phyloP scores from a whole-genome alignment of 2,113 vertebrate genomes.

The Periophthalmodon schlosseri region DNA sequence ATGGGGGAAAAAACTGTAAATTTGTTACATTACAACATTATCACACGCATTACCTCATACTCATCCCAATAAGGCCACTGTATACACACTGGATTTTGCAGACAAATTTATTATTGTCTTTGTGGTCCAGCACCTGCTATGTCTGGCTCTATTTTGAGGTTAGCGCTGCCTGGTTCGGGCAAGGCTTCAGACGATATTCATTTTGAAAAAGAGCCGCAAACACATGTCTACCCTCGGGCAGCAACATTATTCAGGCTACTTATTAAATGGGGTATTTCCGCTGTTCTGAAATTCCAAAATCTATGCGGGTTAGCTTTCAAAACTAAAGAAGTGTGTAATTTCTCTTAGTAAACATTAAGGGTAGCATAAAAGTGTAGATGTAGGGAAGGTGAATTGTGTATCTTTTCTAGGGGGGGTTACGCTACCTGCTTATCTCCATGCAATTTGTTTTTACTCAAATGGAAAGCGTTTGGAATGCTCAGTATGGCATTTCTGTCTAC shows the following conservation, averaged over 20 bases:
- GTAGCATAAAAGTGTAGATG: too few species aligned
- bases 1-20: background rate
- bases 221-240: constrained; percentile 20
- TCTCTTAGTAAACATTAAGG: background rate
- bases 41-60: constrained; percentile 50
- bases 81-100: constrained; percentile 32
- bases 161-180: constrained; percentile 33
- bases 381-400: too few species aligned
- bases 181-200: constrained; percentile 35
- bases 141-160: constrained; percentile 31
- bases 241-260: constrained; percentile 19
- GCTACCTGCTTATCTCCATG: too few species aligned
- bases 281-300: background rate
- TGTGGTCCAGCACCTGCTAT: constrained; percentile 48
- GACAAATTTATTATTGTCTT: constrained; percentile 48
- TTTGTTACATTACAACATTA: background rate
- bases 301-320: background rate
- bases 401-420: too few species aligned
- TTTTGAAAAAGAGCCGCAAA: constrained; percentile 25
- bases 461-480: too few species aligned
- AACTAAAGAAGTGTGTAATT: constrained; percentile 1
- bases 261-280: constrained; percentile 30
- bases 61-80: constrained; percentile 30
- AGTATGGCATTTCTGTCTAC: too few species aligned
- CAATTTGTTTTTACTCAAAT: too few species aligned